Conservation (phyloP, 2,113 vertebrate species). For the Silurus glanis region DNA sequence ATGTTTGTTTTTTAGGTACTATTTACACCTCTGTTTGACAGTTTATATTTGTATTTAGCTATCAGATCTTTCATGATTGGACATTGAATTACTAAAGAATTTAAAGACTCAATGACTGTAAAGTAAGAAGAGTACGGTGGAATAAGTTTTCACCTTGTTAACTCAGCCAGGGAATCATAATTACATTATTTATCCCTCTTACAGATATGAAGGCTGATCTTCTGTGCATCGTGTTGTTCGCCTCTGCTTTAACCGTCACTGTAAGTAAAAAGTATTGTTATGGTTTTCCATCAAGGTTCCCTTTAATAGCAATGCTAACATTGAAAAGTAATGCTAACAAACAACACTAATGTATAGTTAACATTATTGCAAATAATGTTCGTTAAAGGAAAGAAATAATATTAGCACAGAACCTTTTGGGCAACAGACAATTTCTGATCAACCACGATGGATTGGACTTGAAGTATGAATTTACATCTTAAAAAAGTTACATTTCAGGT, state of each 20-base stretch:
- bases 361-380: not conserved
- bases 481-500: not conserved
- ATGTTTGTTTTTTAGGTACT: too few species aligned
- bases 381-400: not conserved
- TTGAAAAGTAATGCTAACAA: not conserved
- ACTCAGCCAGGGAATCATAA: not conserved
- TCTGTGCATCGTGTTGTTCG: slow-evolving; percentile 63
- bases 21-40: not conserved
- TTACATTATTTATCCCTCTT: slow-evolving; percentile 20
- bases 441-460: not conserved
- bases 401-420: not conserved
- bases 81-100: not conserved
- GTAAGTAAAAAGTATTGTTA: slow-evolving; percentile 62
- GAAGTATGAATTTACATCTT: not conserved
- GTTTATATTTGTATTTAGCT: not conserved
- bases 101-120: not conserved
- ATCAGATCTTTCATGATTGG: not conserved
- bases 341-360: not conserved
- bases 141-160: too few species aligned
- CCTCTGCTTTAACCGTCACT: slow-evolving; percentile 59
- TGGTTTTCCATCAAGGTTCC: not conserved
- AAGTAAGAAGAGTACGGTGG: not conserved
- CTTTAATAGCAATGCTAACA: not conserved
- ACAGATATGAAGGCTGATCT: slow-evolving; percentile 70
- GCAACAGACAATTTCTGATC: not conserved